Conservation (phyloP, 2,113 vertebrate genomes). For the Bettongia penicillata region DNA sequence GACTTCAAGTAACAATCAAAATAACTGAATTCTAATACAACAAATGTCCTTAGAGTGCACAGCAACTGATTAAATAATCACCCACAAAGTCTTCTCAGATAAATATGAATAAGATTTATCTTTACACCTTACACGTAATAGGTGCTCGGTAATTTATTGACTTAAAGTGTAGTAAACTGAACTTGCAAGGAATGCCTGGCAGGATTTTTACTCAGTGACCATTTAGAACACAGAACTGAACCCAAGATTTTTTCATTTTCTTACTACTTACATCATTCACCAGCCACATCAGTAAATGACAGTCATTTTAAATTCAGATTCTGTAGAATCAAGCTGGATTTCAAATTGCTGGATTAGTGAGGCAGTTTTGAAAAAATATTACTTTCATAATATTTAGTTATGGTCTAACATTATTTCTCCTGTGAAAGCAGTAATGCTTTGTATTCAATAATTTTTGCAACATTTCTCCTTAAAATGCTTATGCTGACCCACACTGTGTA, state of each 20-base stretch:
- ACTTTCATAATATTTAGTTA: slow-evolving; percentile 50
- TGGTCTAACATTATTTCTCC: slow-evolving; percentile 22
- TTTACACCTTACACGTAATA: neutral
- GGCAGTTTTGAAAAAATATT: slow-evolving; percentile 54
- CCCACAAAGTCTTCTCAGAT: neutral
- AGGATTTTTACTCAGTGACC: neutral
- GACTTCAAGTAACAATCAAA: neutral
- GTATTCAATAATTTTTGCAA: slow-evolving; percentile 12
- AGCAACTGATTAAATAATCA: neutral
- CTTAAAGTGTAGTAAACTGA: neutral
- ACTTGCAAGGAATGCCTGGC: neutral
- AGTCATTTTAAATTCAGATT: slow-evolving; percentile 59
- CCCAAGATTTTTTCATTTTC: slow-evolving; percentile 49
- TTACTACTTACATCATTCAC: slow-evolving; percentile 37
- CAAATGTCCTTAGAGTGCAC: neutral
- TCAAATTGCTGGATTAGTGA: slow-evolving; percentile 55
- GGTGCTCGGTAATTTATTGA: neutral
- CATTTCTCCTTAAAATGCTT: slow-evolving; percentile 52
- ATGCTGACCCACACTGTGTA: neutral
- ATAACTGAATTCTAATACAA: neutral
- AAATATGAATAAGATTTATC: neutral
- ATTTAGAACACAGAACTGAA: slow-evolving; percentile 15
- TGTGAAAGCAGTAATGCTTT: slow-evolving; percentile 25
- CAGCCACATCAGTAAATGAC: slow-evolving; percentile 7
- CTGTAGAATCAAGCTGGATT: slow-evolving; percentile 58